Conservation (phyloP, 2,888 invertebrate genomes). For the Gerris lacustris region DNA sequence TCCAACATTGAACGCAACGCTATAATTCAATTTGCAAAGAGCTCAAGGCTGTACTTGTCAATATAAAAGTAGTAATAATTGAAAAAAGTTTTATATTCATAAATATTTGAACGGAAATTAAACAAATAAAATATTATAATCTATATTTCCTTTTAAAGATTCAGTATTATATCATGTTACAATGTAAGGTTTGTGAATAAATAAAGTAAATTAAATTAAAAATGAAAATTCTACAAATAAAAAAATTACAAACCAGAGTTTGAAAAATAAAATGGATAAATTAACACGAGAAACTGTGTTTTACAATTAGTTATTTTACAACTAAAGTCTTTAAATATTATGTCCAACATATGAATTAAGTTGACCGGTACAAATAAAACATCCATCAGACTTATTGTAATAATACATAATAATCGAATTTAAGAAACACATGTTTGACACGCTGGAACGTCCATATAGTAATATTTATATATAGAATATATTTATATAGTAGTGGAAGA, state of each 20-base stretch:
- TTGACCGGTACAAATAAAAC: background rate
- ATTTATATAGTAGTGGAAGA: slow-evolving; percentile 5
- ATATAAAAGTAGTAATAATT: background rate
- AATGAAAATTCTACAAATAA: no score
- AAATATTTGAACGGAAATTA: background rate
- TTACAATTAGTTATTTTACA: no score
- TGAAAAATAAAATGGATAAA: no score
- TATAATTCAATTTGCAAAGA: no score
- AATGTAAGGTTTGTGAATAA: background rate
- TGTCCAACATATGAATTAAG: background rate
- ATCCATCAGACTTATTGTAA: background rate
- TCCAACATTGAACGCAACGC: no score
- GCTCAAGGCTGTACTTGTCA: no score
- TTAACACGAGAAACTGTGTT: no score
- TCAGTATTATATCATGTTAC: background rate
- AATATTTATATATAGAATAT: background rate
- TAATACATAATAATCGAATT: background rate
- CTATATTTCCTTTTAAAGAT: background rate
- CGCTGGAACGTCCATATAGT: background rate
- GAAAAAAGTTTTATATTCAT: background rate
- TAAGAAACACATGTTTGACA: background rate
- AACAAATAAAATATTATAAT: slow-evolving; percentile 5
- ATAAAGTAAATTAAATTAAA: background rate
- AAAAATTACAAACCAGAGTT: no score
- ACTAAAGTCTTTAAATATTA: no score